Conservation (phyloP, 2,888 invertebrate species). For the Phengaris alcon region DNA sequence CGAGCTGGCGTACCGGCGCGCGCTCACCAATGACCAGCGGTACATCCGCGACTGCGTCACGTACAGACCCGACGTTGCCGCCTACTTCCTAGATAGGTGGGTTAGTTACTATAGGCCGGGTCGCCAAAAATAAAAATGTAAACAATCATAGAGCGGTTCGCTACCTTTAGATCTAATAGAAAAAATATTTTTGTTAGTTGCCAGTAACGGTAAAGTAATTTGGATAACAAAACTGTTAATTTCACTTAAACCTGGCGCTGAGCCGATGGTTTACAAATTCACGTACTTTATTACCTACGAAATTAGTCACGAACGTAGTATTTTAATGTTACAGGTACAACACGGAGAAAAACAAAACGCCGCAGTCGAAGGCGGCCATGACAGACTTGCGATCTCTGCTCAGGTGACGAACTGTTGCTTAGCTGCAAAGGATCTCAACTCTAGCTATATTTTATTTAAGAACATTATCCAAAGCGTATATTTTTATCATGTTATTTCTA, state of each 20-base stretch:
- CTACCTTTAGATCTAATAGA: too few relatives aligned
- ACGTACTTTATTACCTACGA: too few relatives aligned
- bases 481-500: slow-evolving; percentile 24
- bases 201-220: too few relatives aligned
- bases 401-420: slow-evolving; percentile 55
- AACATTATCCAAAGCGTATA: slow-evolving; percentile 36
- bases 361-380: slow-evolving; percentile 63
- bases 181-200: too few relatives aligned
- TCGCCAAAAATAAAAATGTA: too few relatives aligned
- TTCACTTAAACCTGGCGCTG: too few relatives aligned
- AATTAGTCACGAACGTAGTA: neutral
- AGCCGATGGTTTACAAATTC: too few relatives aligned
- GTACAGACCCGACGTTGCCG: slow-evolving; percentile 68
- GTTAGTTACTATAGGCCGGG: neutral
- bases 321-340: slow-evolving; percentile 57
- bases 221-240: too few relatives aligned
- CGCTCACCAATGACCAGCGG: slow-evolving; percentile 63
- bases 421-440: slow-evolving; percentile 38
- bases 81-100: slow-evolving; percentile 64
- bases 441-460: neutral
- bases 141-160: too few relatives aligned
- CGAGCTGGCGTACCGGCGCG: slow-evolving; percentile 67
- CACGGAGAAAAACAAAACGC: slow-evolving; percentile 63
- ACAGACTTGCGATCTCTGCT: slow-evolving; percentile 62
- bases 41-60: slow-evolving; percentile 70